Percentiles rank a stretch among this genome's conserved stretches.
Conservation (phyloP, 2,888 invertebrate species). For the Tricholauxania praeusta region DNA sequence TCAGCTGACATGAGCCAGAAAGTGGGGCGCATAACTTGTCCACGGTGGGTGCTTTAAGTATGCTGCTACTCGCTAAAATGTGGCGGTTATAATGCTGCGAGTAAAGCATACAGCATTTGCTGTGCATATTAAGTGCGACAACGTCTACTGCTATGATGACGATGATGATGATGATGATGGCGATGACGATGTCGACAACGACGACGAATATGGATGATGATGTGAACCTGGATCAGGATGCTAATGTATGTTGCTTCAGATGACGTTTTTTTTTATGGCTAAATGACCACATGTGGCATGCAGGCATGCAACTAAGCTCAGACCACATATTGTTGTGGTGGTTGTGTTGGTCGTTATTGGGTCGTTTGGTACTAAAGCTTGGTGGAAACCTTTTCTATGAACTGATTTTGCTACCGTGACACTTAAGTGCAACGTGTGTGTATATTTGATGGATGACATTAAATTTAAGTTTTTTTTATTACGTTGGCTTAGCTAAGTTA, state of each 20-base stretch:
- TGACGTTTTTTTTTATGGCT: not conserved
- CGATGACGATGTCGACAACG: not conserved
- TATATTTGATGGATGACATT: slow-evolving; percentile 3
- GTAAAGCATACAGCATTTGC: slow-evolving; percentile 1
- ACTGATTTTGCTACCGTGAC: not conserved
- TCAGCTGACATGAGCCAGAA: not conserved
- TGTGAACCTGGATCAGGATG: not conserved
- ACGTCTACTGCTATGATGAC: not conserved
- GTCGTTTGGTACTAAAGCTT: not conserved
- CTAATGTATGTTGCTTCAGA: not conserved
- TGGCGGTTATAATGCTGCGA: not conserved
- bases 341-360: not conserved
- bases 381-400: slow-evolving; percentile 7
- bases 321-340: not conserved
- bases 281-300: not conserved
- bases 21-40: not conserved
- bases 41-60: not conserved
- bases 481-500: no score
- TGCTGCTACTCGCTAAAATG: not conserved
- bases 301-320: no score
- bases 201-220: not conserved
- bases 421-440: slow-evolving; percentile 6
- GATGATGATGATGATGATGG: slow-evolving; percentile 3
- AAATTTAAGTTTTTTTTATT: no score
- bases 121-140: slow-evolving; percentile 26